Evolutionary conservation across 2,797 vertebrate genomes (phyloP).

Genomic region (Danio aesculapii): DNA sequence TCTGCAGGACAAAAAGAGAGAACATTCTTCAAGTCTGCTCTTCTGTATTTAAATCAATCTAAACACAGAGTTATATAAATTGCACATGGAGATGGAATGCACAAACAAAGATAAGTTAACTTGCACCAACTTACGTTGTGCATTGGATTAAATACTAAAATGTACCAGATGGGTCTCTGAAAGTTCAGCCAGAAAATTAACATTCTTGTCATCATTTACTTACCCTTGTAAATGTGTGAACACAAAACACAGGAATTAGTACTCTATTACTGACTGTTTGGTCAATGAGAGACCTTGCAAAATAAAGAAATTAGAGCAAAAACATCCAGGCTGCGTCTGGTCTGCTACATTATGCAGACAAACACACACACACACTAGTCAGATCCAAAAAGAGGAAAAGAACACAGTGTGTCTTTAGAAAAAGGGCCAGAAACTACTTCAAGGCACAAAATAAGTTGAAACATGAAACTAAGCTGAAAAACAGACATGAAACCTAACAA

Average conservation of each 20-base stretch:
- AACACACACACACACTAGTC: not conserved
- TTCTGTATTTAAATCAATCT: not conserved
- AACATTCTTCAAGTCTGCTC: not conserved
- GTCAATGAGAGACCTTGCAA: not conserved
- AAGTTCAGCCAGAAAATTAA: constrained; percentile 18
- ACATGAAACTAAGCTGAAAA: not conserved
- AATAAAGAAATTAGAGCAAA: constrained; percentile 5
- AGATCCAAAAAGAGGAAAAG: not conserved
- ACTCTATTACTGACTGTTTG: not conserved
- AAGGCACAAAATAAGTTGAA: not conserved
- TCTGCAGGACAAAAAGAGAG: not conserved
- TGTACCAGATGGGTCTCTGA: not conserved
- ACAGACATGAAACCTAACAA: not conserved
- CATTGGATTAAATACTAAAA: not conserved
- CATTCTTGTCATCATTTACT: constrained; percentile 31
- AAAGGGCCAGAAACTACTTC: constrained; percentile 25
- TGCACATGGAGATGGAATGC: not conserved
- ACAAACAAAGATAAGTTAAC: not conserved
- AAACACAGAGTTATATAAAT: too few relatives aligned
- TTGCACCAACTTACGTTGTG: not conserved
- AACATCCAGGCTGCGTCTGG: not conserved
- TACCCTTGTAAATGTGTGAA: constrained; percentile 17
- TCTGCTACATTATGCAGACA: constrained; percentile 1
- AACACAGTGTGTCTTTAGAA: constrained; percentile 26
- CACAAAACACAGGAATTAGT: not conserved